Base-by-base conservation (phyloP, 2,888 invertebrate genomes). In the Urechis unicinctus region DNA sequence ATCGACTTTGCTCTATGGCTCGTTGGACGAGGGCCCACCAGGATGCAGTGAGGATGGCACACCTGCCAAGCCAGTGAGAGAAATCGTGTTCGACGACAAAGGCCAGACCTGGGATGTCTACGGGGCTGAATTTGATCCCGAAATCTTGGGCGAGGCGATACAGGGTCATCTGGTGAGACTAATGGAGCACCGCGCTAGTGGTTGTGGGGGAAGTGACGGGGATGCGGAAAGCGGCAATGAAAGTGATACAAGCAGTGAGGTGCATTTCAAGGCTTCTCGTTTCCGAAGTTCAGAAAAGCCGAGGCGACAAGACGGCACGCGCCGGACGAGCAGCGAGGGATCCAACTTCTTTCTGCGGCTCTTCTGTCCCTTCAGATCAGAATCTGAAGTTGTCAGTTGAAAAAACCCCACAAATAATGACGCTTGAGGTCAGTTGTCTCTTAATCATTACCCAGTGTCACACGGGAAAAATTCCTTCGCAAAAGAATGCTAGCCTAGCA, bases 81-180 rank as follows among this genome's bases (percentile, higher is more conserved):
- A 67, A 17, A 51, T 66, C 25, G 60, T 59, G n/a, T 67, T 53
- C 46, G 67, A 67, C 44, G 67, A 67, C 46, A 44, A 60, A 30
- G 67, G 67, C n/a, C 67, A 67, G 50, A 67, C 67, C 4, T 67
- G 67, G 67, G 67, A 66, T 44, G 67, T 67, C 0, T 67, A 67
- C 55, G 67, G 67, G 22, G 66, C 67, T 1, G 67, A 67, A 30
- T 61, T 67, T 47, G 67, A 67, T 53, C 66, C 67, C 6, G 64
- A 67, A 42, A 57, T 67, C 3, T 56, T 66, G 4, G 66, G 66
- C 2, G 49, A 53, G 13, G 66, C 66, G 46, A 66, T 66, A 25
- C 66, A 66, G 46, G 45, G 55, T 13, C 66, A 67, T 55, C 55
- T 67, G 42, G 58, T 60, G 44, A 51, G 55, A 31, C 46, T 64